A percentile compares a stretch with the other conserved stretches of the same genome.
Conservation (phyloP, 2,113 vertebrate species). For the Romanogobio albipinnatus region DNA sequence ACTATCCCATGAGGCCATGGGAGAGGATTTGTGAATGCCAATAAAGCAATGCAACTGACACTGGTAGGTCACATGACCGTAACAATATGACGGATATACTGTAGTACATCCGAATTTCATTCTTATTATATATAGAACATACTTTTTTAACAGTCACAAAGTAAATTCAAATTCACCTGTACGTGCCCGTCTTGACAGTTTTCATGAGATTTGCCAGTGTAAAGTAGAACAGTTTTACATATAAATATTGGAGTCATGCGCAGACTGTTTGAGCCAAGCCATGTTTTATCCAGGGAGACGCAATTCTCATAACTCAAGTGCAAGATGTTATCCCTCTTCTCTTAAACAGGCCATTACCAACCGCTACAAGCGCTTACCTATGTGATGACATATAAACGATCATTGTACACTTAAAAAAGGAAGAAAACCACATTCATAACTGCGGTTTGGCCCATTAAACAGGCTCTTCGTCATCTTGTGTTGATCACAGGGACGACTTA, state of each 20-base stretch:
- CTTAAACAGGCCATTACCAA: conserved; percentile 23
- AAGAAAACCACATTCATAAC: conserved; percentile 1
- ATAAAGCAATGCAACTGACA: too few relatives aligned
- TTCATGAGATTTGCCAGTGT: not conserved
- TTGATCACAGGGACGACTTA: conserved; percentile 48
- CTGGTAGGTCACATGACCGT: too few relatives aligned
- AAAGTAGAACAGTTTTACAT: not conserved
- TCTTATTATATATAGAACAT: too few relatives aligned
- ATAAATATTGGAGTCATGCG: not conserved
- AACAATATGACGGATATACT: too few relatives aligned
- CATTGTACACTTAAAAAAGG: conserved; percentile 43
- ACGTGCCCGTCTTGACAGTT: not conserved
- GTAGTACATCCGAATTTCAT: too few relatives aligned
- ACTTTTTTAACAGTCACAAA: too few relatives aligned
- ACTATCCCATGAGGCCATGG: too few relatives aligned
- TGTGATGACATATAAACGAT: conserved; percentile 14
- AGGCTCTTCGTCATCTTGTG: conserved; percentile 34
- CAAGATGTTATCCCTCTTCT: not conserved
- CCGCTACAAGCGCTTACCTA: conserved; percentile 17
- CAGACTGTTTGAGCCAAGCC: not conserved
- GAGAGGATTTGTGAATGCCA: too few relatives aligned
- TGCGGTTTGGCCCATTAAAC: not conserved
- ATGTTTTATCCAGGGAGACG: not conserved
- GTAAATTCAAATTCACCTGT: too few relatives aligned
- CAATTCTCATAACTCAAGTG: not conserved